Base-by-base conservation (phyloP, 2,888 invertebrate species). In the Dicycla oo region DNA sequence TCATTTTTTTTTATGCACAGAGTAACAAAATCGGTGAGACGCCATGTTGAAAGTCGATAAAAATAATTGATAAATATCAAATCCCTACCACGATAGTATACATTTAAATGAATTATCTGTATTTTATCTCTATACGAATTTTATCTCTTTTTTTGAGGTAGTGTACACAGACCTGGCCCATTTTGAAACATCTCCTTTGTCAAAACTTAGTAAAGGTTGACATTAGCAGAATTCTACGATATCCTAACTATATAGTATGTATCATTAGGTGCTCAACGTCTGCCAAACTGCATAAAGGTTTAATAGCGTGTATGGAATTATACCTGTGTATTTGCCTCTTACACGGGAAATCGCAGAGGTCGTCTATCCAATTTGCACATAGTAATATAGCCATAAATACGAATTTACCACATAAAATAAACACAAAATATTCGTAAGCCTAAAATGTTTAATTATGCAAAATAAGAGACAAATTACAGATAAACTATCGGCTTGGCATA, bases 401-500 rank as follows among this genome's bases (percentile, higher is more conserved):
- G 18, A 56, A 2, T 13, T 15, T 20, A 77, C 15, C 18, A 20
- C 11, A 8, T 51, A 53, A 40, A 54, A 79, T 79, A 40, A 34
- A 43, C 56, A 54, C n/a, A 13, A 62, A 75, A 61, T 66, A 45
- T 58, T 40, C 57, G 51, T 57, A 23, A 63, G n/a, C 30, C 38
- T 67, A 18, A 60, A 68, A 69, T 60, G 58, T 61, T 70, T 80
- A 79, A 62, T 57, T 62, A 82, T 69, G 66, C 58, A 69, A 74
- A 80, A 66, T 53, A 34, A 73, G 58, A 26, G 58, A 75, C 68
- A 83, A 80, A 71, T 69, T 63, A 53, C 38, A 49, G 69, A 79
- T 79, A 79, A 64, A 45, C 47, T 74, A 64, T 68, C 54, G 62
- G 58, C 34, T 68, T 75, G 34, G 57, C 54, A 74, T 67, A 63